phyloP scores from a whole-genome alignment of 2,113 vertebrate genomes.

The Onychostruthus taczanowskii region DNA sequence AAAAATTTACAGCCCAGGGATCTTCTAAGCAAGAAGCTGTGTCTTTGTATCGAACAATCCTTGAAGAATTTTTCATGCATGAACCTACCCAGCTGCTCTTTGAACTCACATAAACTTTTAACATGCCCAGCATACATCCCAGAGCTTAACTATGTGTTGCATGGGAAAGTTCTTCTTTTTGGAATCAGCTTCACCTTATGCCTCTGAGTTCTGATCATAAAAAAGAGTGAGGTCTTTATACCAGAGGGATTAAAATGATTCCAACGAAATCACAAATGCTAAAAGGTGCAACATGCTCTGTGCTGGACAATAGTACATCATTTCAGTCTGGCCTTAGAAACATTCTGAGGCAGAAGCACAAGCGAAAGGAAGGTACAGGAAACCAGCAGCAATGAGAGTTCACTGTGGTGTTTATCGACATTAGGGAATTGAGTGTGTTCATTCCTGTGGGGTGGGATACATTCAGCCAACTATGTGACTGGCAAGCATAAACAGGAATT shows the following conservation, averaged over 20 bases:
- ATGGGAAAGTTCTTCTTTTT: neutral
- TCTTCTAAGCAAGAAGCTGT: neutral
- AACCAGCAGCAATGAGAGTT: neutral
- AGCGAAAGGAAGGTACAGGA: neutral
- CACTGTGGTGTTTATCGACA: neutral
- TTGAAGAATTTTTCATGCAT: neutral
- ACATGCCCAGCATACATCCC: too few species aligned
- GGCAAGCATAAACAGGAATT: neutral
- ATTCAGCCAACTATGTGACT: neutral
- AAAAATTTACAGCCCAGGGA: neutral
- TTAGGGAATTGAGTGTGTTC: neutral
- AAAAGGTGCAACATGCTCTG: neutral
- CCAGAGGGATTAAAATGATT: neutral
- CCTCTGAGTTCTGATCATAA: neutral
- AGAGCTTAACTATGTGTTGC: neutral
- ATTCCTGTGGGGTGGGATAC: neutral
- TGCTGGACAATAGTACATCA: fast-evolving
- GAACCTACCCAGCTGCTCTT: neutral
- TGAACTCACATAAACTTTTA: neutral
- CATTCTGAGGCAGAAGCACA: neutral
- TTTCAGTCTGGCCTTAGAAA: neutral
- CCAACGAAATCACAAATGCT: neutral
- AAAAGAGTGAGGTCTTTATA: neutral
- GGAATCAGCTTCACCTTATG: neutral
- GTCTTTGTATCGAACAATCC: neutral